Evolutionary conservation across 2,797 vertebrate genomes (phyloP).

Genomic region (Phoeniculus purpureus): DNA sequence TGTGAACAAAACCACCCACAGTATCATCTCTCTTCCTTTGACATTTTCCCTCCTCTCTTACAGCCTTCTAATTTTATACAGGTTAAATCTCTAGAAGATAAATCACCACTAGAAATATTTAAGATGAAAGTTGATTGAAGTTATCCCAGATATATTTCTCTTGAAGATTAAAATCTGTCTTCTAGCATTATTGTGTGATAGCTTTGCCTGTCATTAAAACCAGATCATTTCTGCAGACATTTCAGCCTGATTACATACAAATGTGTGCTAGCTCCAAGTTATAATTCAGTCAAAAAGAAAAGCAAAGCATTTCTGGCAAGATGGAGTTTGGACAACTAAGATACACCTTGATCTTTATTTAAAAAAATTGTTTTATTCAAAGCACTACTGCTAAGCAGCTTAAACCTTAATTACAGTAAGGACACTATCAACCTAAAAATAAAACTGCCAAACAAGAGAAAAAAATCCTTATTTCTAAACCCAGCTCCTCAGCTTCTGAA

Average conservation of each 20-base stretch:
- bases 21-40: neutral
- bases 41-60: neutral
- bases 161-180: slow-evolving; percentile 17
- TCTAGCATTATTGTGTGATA: neutral
- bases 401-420: neutral
- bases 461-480: neutral
- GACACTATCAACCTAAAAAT: neutral
- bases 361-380: neutral
- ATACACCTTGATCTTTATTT: neutral
- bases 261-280: neutral
- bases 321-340: neutral
- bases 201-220: neutral
- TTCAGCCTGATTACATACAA: neutral
- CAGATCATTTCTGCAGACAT: slow-evolving; percentile 34
- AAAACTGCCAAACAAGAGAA: neutral
- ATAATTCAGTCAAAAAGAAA: slow-evolving; percentile 34
- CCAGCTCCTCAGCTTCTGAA: neutral
- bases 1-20: neutral
- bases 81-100: slow-evolving; percentile 19
- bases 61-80: neutral
- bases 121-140: slow-evolving; percentile 20
- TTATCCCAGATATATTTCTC: neutral
- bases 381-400: neutral
- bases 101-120: neutral
- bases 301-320: slow-evolving; percentile 27